These are phyloP conservation scores for Corvus moneduloides DNA, from an alignment of 2,113 vertebrate species.

Conservation along the genomic window DNA sequence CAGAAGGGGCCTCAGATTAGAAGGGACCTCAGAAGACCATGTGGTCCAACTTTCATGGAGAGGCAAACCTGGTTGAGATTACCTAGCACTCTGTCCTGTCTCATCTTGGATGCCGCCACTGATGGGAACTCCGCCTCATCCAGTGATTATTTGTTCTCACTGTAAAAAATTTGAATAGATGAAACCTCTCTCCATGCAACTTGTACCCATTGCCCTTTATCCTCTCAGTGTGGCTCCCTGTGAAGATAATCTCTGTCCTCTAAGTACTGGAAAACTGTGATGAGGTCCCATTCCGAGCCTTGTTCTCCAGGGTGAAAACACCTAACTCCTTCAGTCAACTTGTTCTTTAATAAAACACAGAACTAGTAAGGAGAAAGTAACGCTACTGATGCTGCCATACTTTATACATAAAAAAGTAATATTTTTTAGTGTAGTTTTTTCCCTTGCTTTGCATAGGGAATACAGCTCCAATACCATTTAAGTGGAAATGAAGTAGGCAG, in stretches of 20 bases:
- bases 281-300: background rate
- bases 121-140: background rate
- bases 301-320: background rate
- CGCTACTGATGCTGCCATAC: fast-evolving
- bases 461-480: background rate
- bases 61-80: background rate
- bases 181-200: background rate
- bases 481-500: background rate
- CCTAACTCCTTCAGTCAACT: background rate
- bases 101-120: background rate
- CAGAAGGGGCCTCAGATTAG: background rate
- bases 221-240: background rate
- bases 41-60: background rate
- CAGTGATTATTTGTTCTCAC: background rate
- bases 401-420: background rate
- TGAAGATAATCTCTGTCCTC: background rate
- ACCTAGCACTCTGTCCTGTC: background rate
- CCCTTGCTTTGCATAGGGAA: background rate
- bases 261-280: background rate
- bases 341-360: background rate
- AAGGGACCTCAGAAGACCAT: background rate
- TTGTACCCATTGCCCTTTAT: background rate
- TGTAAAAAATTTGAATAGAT: background rate
- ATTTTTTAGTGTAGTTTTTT: background rate
- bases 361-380: background rate